Percentiles rank a stretch among this genome's conserved stretches.
phyloP scores from a whole-genome alignment of 2,113 vertebrate genomes.

The Corvus hawaiiensis region DNA sequence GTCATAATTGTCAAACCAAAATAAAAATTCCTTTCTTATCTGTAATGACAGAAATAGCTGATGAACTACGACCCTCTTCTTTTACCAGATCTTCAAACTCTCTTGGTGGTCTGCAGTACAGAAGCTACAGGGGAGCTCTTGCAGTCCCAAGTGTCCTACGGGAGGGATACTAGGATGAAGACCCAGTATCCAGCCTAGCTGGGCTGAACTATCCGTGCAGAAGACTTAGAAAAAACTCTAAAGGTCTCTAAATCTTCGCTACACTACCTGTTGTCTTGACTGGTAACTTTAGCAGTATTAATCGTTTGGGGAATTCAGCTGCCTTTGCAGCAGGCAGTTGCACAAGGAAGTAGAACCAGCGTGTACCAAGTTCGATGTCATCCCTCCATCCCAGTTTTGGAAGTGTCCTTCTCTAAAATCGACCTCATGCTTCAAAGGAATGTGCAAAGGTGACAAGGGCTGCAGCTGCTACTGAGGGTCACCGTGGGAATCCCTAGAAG shows the following conservation, averaged over 20 bases:
- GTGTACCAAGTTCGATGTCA: neutral
- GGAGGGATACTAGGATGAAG: neutral
- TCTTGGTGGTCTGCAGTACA: neutral
- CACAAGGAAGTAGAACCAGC: neutral
- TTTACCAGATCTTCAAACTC: neutral
- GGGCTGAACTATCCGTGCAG: neutral
- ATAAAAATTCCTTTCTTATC: neutral
- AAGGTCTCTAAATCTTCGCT: neutral
- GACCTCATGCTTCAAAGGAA: neutral
- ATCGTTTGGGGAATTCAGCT: neutral
- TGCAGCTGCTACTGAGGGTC: neutral
- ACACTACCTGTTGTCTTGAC: neutral
- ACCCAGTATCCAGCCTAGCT: neutral
- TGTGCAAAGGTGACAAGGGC: neutral
- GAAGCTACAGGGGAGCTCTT: neutral
- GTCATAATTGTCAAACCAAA: neutral
- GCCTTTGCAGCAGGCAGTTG: neutral
- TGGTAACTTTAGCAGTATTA: neutral
- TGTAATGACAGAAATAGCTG: neutral
- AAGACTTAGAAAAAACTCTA: neutral
- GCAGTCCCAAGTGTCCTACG: neutral
- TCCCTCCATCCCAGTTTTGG: neutral
- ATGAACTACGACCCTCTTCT: neutral
- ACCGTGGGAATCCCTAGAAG: neutral
- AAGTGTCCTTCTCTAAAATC: neutral